Evolutionary conservation across 2,888 invertebrate species (phyloP).

Genomic region (Luperina nickerlii): DNA sequence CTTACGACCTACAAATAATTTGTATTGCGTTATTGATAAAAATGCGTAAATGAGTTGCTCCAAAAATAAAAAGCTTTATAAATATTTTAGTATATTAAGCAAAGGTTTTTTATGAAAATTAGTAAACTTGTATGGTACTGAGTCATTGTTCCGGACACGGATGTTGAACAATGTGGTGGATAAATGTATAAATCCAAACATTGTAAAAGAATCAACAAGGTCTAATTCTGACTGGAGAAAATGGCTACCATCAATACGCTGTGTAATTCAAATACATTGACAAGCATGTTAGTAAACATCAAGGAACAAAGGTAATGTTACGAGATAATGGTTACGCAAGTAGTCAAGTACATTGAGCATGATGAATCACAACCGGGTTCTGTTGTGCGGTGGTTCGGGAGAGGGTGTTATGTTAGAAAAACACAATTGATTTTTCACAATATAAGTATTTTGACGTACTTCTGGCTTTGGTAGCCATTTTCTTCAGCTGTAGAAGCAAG

Average conservation of each 20-base stretch:
- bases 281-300: slow-evolving; percentile 85
- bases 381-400: slow-evolving; percentile 63
- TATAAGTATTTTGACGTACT: slow-evolving; percentile 91
- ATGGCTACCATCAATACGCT: slow-evolving; percentile 89
- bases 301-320: slow-evolving; percentile 66
- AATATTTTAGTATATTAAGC: slow-evolving; percentile 58
- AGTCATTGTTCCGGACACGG: slow-evolving; percentile 59
- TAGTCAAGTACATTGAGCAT: slow-evolving; percentile 69
- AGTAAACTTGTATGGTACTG: slow-evolving; percentile 65
- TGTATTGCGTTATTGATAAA: slow-evolving; percentile 32
- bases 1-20: slow-evolving; percentile 90
- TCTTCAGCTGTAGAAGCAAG: slow-evolving; percentile 98
- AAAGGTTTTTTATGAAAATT: slow-evolving; percentile 60
- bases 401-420: slow-evolving; percentile 76
- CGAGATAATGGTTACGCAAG: slow-evolving; percentile 60
- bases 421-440: slow-evolving; percentile 82
- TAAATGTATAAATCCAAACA: slow-evolving; percentile 65
- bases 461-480: slow-evolving; percentile 97
- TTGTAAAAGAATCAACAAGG: slow-evolving; percentile 70
- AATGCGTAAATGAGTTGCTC: background rate
- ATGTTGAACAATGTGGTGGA: slow-evolving; percentile 55
- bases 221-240: slow-evolving; percentile 85
- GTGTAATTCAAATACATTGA: slow-evolving; percentile 72
- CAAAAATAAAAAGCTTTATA: slow-evolving; percentile 52
- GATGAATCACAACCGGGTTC: slow-evolving; percentile 71